Conservation (phyloP, 2,113 vertebrate species). For the Centropus bengalensis region DNA sequence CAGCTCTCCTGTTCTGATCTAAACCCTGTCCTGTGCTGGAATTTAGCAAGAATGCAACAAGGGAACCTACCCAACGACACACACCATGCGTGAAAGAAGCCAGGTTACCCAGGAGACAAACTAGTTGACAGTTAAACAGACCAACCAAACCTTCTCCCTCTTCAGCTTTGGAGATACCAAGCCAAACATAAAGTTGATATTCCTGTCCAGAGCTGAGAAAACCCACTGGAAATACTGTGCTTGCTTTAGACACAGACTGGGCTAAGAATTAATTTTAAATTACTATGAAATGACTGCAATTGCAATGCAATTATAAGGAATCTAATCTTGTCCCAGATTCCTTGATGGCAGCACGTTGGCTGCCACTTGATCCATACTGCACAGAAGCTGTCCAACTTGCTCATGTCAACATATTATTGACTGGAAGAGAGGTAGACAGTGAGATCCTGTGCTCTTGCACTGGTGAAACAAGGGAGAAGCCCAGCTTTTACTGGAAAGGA, state of each 20-base stretch:
- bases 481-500: neutral
- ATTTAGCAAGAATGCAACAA: neutral
- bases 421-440: neutral
- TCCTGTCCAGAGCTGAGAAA: neutral
- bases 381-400: neutral
- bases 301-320: neutral
- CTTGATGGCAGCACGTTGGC: accelerated
- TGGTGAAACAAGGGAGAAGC: neutral
- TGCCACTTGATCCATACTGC: neutral
- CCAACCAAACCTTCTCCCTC: neutral
- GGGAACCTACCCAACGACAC: neutral
- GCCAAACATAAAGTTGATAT: neutral
- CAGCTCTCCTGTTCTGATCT: neutral
- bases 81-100: neutral
- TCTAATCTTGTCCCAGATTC: neutral
- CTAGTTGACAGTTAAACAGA: neutral
- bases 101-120: neutral
- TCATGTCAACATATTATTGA: neutral
- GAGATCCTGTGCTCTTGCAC: neutral
- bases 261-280: neutral
- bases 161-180: neutral
- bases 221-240: neutral
- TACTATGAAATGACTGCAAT: neutral
- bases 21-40: neutral
- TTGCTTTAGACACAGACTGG: neutral